Percentiles rank a stretch among this genome's conserved stretches.
Conservation (phyloP, 2,888 invertebrate genomes). For the Selenia dentaria region DNA sequence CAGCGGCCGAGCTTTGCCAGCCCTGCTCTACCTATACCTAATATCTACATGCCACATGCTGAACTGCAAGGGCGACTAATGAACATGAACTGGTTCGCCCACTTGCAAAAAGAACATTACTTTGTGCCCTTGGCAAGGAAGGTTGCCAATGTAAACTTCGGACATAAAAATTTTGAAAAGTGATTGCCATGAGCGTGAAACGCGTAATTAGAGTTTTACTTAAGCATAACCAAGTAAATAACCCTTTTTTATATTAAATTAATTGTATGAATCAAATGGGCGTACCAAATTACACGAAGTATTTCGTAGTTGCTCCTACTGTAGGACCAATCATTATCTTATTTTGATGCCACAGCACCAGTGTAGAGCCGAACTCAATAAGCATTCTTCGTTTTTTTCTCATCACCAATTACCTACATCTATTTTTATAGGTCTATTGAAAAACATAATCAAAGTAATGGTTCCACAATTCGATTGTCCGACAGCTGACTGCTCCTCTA, state of each 20-base stretch:
- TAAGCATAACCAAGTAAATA: no score
- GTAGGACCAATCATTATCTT: not conserved
- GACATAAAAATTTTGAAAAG: not conserved
- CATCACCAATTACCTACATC: constrained; percentile 63
- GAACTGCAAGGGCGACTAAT: constrained; percentile 64
- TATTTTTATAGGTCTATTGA: constrained; percentile 70
- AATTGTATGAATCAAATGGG: no score
- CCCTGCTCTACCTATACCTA: constrained; percentile 56
- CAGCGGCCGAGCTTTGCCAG: constrained; percentile 68
- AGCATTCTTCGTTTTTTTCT: constrained; percentile 64
- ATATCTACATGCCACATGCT: constrained; percentile 40
- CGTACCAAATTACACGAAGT: no score
- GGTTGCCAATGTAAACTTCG: constrained; percentile 9
- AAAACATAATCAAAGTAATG: constrained; percentile 64
- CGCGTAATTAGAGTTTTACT: no score
- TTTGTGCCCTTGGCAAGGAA: constrained; percentile 17
- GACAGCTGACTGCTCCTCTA: constrained; percentile 48
- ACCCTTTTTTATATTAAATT: no score
- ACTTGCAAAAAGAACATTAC: constrained; percentile 43
- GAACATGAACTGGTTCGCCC: constrained; percentile 58
- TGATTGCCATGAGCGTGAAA: no score
- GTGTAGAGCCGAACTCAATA: constrained; percentile 52
- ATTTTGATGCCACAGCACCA: constrained; percentile 28
- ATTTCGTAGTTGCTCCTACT: not conserved
- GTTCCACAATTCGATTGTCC: constrained; percentile 63